Evolutionary conservation across 53 echinoderm and acorn worm species (phyloP).

Genomic region (Mesocentrotus franciscanus): DNA sequence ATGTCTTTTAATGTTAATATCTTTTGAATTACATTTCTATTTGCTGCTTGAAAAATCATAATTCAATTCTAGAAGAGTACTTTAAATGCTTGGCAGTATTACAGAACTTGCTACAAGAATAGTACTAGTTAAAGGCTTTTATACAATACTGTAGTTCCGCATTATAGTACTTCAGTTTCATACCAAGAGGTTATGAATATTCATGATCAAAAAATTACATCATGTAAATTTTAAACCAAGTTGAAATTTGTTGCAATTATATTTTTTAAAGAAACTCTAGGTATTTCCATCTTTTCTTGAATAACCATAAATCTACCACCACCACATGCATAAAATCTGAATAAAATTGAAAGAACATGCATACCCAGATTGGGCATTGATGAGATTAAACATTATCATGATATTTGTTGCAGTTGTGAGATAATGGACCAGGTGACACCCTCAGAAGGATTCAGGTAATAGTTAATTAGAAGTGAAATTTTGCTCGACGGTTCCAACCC

Average conservation of each 20-base stretch:
- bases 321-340: not conserved
- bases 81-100: not conserved
- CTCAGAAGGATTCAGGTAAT: not conserved
- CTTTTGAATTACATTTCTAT: no score
- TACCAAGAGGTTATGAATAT: not conserved
- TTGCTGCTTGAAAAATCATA: no score
- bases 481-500: not conserved
- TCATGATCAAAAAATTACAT: not conserved
- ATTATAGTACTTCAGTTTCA: not conserved
- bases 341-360: not conserved
- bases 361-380: not conserved
- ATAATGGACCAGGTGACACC: not conserved
- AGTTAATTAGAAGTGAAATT: not conserved
- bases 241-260: not conserved
- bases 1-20: no score
- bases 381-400: constrained; percentile 9
- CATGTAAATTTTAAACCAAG: not conserved
- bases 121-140: not conserved
- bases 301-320: not conserved
- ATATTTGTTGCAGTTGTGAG: not conserved
- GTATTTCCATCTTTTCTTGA: not conserved
- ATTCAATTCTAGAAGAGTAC: not conserved
- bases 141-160: no score
- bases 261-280: not conserved
- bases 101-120: not conserved